These are phyloP conservation scores for Anguilla obscura DNA, from an alignment of 2,797 vertebrate genomes.

Conservation along the genomic window DNA sequence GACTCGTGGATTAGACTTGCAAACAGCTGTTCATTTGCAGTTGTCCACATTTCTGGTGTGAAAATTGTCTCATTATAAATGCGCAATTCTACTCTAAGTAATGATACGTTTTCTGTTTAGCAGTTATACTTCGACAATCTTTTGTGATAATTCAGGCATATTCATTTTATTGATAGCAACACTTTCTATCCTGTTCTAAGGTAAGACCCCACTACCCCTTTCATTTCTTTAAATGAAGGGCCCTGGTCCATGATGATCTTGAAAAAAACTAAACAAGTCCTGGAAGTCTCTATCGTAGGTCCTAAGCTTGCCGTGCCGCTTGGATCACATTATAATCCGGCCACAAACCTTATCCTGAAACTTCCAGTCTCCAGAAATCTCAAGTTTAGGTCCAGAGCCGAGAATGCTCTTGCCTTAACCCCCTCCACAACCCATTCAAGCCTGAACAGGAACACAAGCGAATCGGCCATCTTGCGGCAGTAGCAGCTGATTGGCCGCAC, in stretches of 20 bases:
- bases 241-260: background rate
- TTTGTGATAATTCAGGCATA: constrained; percentile 32
- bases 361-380: constrained; percentile 28
- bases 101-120: background rate
- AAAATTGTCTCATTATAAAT: background rate
- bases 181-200: constrained; percentile 5
- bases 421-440: constrained; percentile 27
- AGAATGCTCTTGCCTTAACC: constrained; percentile 36
- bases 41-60: background rate
- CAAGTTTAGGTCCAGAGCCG: constrained; percentile 14
- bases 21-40: constrained; percentile 12
- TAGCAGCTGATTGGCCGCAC: constrained; percentile 44
- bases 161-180: constrained; percentile 46
- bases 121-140: constrained; percentile 4
- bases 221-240: background rate
- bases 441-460: background rate
- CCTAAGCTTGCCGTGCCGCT: background rate
- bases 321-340: constrained; percentile 1
- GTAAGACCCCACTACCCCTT: constrained; percentile 21
- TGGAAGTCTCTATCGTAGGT: background rate
- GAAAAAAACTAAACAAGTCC: background rate
- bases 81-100: background rate
- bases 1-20: constrained; percentile 13
- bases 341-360: constrained; percentile 17
- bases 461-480: constrained; percentile 19